Conservation (phyloP, 1,140 invertebrate genomes). For the Saccostrea echinata region DNA sequence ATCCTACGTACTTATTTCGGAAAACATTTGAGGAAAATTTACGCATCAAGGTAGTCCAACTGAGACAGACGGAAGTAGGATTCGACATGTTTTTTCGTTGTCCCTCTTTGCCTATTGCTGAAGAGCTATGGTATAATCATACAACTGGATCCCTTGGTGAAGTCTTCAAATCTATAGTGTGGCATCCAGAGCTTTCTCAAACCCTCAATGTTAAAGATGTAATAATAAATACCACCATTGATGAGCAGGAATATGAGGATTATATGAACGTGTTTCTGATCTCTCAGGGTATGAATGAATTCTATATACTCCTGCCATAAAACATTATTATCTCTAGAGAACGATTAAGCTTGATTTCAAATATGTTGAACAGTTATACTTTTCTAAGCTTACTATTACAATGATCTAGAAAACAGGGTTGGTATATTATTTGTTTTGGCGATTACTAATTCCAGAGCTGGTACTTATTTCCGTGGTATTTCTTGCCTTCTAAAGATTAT, state of each 20-base stretch:
- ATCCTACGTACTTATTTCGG: background rate
- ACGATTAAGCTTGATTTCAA: no score
- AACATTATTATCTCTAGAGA: background rate
- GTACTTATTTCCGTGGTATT: no score
- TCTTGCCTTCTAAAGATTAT: no score
- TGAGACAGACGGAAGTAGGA: background rate
- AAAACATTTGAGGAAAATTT: background rate
- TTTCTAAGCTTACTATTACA: no score
- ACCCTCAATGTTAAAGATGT: slow-evolving; percentile 14
- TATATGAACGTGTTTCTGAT: slow-evolving; percentile 33
- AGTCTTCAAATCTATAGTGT: slow-evolving; percentile 34
- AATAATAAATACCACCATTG: background rate
- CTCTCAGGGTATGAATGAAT: slow-evolving; percentile 53
- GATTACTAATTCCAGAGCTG: no score
- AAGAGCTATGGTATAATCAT: slow-evolving; percentile 44
- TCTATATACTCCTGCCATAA: no score
- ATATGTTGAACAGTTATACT: no score
- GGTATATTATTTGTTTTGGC: no score
- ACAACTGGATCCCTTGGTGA: slow-evolving; percentile 22
- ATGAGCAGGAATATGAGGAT: slow-evolving; percentile 35
- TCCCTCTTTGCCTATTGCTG: background rate
- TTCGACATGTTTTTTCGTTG: slow-evolving; percentile 42
- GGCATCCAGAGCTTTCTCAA: slow-evolving; percentile 30
- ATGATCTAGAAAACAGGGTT: no score
- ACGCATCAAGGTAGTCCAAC: slow-evolving; percentile 11